Evolutionary conservation across 2,113 vertebrate species (phyloP).

Genomic region (Calidris pugnax): DNA sequence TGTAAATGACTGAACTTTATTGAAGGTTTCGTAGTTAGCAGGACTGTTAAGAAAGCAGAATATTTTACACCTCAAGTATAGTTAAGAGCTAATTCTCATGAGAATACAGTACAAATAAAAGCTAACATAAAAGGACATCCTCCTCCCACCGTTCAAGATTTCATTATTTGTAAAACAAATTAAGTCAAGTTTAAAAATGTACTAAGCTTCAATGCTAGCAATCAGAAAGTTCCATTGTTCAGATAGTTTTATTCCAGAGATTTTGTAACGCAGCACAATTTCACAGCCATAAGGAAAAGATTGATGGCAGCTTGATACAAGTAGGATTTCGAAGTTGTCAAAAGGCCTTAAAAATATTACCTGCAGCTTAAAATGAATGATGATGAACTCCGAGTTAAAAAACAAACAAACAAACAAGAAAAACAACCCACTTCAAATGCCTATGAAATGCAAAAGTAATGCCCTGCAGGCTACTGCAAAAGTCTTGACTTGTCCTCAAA

Average conservation of each 20-base stretch:
- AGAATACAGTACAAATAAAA: slow-evolving; percentile 70
- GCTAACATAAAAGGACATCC: slow-evolving; percentile 51
- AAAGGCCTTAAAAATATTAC: slow-evolving; percentile 32
- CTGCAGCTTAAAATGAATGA: slow-evolving; percentile 29
- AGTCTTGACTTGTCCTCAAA: slow-evolving; percentile 17
- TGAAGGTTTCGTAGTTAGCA: slow-evolving; percentile 71
- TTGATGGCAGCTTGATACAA: slow-evolving; percentile 36
- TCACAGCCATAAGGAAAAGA: slow-evolving; percentile 43
- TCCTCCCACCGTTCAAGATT: slow-evolving; percentile 24
- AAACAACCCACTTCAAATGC: background rate
- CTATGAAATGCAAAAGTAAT: slow-evolving; percentile 34
- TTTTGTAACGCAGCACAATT: slow-evolving; percentile 35
- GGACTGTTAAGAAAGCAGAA: slow-evolving; percentile 76
- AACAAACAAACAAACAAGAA: background rate
- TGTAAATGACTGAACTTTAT: slow-evolving; percentile 72
- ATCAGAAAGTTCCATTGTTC: slow-evolving; percentile 31
- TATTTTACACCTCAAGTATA: slow-evolving; percentile 79
- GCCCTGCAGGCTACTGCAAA: slow-evolving; percentile 47
- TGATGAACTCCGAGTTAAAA: background rate
- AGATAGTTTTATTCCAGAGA: slow-evolving; percentile 35
- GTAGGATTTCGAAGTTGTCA: slow-evolving; percentile 14
- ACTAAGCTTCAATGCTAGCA: slow-evolving; percentile 47
- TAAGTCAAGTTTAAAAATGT: slow-evolving; percentile 55
- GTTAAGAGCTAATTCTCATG: slow-evolving; percentile 69
- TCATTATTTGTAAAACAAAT: slow-evolving; percentile 65